Base-by-base conservation (phyloP, 2,797 vertebrate genomes). In the Pseudochirops cupreus region DNA sequence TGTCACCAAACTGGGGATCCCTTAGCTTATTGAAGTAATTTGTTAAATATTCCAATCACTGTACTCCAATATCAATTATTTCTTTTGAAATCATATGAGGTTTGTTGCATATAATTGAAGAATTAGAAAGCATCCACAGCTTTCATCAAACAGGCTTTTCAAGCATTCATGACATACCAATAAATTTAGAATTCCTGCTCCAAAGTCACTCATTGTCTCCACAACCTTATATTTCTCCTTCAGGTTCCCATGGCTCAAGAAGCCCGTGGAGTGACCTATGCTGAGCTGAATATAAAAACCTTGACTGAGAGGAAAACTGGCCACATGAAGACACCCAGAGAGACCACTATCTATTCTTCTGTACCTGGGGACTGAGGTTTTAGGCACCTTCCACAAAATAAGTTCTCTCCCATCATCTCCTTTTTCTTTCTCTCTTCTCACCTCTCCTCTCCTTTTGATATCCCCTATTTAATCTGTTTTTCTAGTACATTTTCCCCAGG, bases 301-400 rank as follows among this genome's bases (percentile, higher is more conserved):
- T 46, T 87, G 39, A 87, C 4, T 46, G 10, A 87, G 21, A 50
- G 12, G 74, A 24, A 87, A 46, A 26, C 24, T 11, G 2, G 46
- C 9, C 0, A 0, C 21, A 26, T 2, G 3, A 2, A 50, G 39
- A 26, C 7, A 46, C 39, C n/a, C 7, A 46, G 2, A 82, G 67
- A 24, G 18, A 0, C 18, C 21, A 46, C 9, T 0, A 1, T 46
- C 39, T 82, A 46, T 24, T 24, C 7, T 21, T 11, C 39, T 50
- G 9, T 46, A 2, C 2, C 39, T 0, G 0, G 0, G 3, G 9
- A 87, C 21, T 50, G 21, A 50, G 39, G 7, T 0, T 12, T 50
- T 50, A 21, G 39, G 74, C 3, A 46, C 10, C 7, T 82, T 82
- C 1, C 39, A 4, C 3, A 2, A 26, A 50, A n/a, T 1, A 39